Base-by-base conservation (phyloP, 2,797 vertebrate genomes). In the Yasuhikotakia modesta region DNA sequence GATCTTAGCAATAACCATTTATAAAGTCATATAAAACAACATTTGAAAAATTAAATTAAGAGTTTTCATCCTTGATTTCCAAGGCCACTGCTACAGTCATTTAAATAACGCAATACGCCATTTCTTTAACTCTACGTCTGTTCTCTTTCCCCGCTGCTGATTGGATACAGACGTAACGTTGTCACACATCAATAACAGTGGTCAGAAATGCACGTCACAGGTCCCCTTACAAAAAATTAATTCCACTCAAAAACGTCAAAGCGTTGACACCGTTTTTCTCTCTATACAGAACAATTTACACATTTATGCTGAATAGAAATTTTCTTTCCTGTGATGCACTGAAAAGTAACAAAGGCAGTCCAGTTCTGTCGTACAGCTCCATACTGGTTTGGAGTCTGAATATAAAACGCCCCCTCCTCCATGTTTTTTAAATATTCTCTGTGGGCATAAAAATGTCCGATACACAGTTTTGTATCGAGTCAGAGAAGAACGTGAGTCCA, bases 21-120 rank as follows among this genome's bases (percentile, higher is more conserved):
- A 91, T 17, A 93, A 92, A 93, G 88, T 86, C 86, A 92, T 93
- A 92, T 83, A 92, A 93, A 93, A 84, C 75, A 85, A 92, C 79
- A 86, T 87, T 79, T 87, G 85, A 78, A 88, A 91, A 91, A 91
- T 90, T 90, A 79, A 85, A 85, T 77, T 73, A 86, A 75, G 82
- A 88, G 53, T 68, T 80, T 75, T 76, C 74, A 55, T 76, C 63
- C 58, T 87, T 77, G 78, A 86, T 87, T 86, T 85, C 87, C 84
- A 90, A 90, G 84, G 84, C 86, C 85, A 80, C 79, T 83, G 78
- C 82, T 70, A 70, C 76, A 55, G 24, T 70, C 17, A 75, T 22
- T 22, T 81, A 71, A 78, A 79, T 64, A 80, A 78, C 52, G 69
- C 86, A 79, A 80, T 81, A 78, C 74, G 75, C 67, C 60, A 66